Conservation (phyloP, 53 echinoderm and acorn worm species). For the Glandiceps talaboti region DNA sequence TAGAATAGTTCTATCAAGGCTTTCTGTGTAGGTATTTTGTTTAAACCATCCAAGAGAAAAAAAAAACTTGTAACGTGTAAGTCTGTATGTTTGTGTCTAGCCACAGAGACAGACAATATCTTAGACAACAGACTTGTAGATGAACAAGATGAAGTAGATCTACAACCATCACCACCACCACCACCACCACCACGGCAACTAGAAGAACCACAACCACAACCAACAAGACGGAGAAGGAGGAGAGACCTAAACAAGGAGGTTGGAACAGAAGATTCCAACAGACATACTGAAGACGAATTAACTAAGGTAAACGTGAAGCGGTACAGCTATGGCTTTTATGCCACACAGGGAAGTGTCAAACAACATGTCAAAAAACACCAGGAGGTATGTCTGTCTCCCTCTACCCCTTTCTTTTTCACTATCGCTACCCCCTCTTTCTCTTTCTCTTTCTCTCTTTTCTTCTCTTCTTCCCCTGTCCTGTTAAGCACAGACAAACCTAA, state of each 20-base stretch:
- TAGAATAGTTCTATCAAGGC: too few species aligned
- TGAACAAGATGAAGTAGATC: neutral
- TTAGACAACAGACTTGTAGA: neutral
- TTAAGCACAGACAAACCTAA: too few species aligned
- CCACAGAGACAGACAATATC: neutral
- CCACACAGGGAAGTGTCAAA: neutral
- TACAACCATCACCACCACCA: neutral
- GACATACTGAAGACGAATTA: neutral
- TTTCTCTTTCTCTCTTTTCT: too few species aligned
- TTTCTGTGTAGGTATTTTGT: too few species aligned
- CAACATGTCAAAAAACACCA: neutral
- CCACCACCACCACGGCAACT: neutral
- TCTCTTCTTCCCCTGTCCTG: too few species aligned
- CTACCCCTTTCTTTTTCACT: too few species aligned
- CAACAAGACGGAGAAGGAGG: neutral
- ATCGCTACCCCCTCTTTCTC: too few species aligned
- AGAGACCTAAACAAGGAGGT: neutral
- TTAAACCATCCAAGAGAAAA: too few species aligned
- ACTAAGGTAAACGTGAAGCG: neutral
- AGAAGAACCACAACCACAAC: neutral
- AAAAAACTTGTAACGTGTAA: too few species aligned
- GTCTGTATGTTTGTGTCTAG: too few species aligned
- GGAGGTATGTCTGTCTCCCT: too few species aligned
- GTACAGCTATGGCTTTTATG: neutral
- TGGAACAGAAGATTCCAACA: neutral